Percentiles rank a stretch among this genome's conserved stretches.
Conservation (phyloP, 1,140 invertebrate species). For the Grapholita molesta region DNA sequence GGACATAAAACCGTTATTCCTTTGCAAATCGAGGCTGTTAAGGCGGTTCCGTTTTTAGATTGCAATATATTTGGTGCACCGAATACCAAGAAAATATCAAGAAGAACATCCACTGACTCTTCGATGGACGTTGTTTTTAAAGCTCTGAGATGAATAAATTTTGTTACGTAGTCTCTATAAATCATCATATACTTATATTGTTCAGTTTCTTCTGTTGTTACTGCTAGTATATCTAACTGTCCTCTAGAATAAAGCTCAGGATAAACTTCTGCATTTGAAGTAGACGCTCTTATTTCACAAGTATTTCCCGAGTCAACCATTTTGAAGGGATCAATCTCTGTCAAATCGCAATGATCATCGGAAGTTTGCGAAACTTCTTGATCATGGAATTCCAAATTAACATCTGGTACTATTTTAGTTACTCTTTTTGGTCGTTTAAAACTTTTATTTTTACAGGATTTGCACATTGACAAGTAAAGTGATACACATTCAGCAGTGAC, state of each 20-base stretch:
- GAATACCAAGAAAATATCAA: constrained; percentile 48
- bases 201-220: constrained; percentile 32
- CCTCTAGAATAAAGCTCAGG: constrained; percentile 48
- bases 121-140: constrained; percentile 38
- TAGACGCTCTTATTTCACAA: neutral
- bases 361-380: neutral
- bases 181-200: constrained; percentile 49
- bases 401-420: neutral
- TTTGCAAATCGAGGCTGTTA: constrained; percentile 42
- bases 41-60: constrained; percentile 44
- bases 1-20: constrained; percentile 35
- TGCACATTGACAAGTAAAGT: constrained; percentile 44
- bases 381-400: neutral
- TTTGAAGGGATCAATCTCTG: neutral
- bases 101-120: constrained; percentile 34
- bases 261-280: constrained; percentile 9
- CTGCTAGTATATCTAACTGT: constrained; percentile 44
- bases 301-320: neutral
- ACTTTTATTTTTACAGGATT: constrained; percentile 35
- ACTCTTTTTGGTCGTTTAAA: constrained; percentile 11
- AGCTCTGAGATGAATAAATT: constrained; percentile 46
- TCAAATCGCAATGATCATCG: neutral
- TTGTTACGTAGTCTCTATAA: constrained; percentile 43
- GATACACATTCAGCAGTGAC: constrained; percentile 39
- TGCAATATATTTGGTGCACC: constrained; percentile 55